Conservation (phyloP, 92 coral and sea anemone genomes). For the Actinernus sp. region DNA sequence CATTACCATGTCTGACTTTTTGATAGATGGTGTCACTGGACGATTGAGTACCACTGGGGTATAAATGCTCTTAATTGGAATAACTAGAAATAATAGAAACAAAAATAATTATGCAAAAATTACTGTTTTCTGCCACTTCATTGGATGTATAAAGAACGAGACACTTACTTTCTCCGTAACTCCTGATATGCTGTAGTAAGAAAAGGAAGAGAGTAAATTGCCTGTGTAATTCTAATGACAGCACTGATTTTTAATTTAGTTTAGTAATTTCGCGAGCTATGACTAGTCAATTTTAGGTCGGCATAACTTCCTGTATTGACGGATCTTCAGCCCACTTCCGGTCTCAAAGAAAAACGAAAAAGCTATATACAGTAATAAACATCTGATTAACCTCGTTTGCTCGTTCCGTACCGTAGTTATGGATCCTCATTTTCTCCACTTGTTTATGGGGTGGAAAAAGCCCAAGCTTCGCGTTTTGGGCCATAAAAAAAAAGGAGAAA, state of each 20-base stretch:
- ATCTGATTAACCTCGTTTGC: too few relatives aligned
- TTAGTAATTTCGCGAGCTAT: too few relatives aligned
- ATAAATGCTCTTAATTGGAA: conserved; percentile 86
- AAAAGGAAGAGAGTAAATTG: conserved; percentile 1
- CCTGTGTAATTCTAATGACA: neutral
- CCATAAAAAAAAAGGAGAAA: too few relatives aligned
- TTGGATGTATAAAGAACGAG: neutral
- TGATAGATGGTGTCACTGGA: neutral
- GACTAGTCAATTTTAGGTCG: too few relatives aligned
- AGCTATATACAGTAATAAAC: neutral
- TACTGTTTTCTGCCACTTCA: neutral
- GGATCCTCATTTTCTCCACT: too few relatives aligned
- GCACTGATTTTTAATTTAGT: neutral
- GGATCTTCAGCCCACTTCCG: too few relatives aligned
- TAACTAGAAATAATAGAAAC: conserved; percentile 48
- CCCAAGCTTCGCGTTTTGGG: too few relatives aligned
- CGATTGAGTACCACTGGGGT: conserved; percentile 80
- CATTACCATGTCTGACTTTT: neutral
- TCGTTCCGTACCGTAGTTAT: too few relatives aligned
- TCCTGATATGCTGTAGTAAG: conserved; percentile 46
- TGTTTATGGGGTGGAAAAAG: too few relatives aligned
- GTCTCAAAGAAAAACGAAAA: neutral
- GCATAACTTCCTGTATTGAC: too few relatives aligned
- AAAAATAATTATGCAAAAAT: neutral
- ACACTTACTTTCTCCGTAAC: conserved; percentile 87